Evolutionary conservation across 2,113 vertebrate species (phyloP).

Genomic region (Notechis scutatus): DNA sequence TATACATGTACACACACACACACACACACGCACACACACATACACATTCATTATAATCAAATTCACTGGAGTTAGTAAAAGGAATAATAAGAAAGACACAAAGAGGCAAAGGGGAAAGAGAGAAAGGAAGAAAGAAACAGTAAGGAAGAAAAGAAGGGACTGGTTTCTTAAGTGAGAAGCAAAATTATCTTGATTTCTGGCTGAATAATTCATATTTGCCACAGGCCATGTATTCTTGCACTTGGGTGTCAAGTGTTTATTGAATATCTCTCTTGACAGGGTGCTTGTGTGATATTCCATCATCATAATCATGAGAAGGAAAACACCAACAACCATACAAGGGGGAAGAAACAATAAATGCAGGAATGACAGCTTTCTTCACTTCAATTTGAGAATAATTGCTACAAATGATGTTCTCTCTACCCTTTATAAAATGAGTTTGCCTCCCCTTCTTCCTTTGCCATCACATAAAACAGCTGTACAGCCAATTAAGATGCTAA

Average conservation of each 20-base stretch:
- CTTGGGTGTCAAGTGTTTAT: constrained; percentile 72
- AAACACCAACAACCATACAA: constrained; percentile 59
- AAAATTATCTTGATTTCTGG: constrained; percentile 74
- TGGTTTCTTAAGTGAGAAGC: constrained; percentile 70
- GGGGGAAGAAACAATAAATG: not conserved
- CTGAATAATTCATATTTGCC: constrained; percentile 76
- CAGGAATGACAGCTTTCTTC: constrained; percentile 46
- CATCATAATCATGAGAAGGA: constrained; percentile 49
- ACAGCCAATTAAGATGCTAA: constrained; percentile 21
- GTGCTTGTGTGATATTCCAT: constrained; percentile 66
- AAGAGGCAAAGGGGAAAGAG: not conserved
- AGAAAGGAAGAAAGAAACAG: constrained; percentile 20
- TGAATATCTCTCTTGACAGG: constrained; percentile 72
- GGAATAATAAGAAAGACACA: not conserved
- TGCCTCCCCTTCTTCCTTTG: constrained; percentile 22
- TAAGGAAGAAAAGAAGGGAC: constrained; percentile 57
- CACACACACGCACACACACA: too few relatives aligned
- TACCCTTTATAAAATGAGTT: constrained; percentile 14
- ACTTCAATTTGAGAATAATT: constrained; percentile 72
- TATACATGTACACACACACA: too few relatives aligned
- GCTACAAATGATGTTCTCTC: constrained; percentile 66
- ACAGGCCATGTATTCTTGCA: constrained; percentile 73
- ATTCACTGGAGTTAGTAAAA: not conserved
- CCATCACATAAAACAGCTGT: not conserved
- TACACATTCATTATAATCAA: not conserved